Conservation (phyloP, 2,797 vertebrate genomes). For the Gymnocypris eckloni region DNA sequence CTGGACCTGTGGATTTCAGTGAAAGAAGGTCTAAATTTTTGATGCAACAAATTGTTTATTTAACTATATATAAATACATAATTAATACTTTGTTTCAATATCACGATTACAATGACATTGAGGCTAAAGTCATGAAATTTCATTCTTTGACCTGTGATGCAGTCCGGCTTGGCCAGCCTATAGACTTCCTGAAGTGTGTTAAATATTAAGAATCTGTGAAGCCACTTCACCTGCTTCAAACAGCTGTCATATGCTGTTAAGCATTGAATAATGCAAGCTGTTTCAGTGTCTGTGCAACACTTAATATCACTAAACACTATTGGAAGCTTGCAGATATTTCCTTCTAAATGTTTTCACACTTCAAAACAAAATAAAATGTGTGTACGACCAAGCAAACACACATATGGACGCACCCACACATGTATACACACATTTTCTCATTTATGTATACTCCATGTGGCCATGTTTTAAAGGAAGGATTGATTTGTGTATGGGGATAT, state of each 20-base stretch:
- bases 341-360: neutral
- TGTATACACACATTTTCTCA: conserved; percentile 15
- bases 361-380: neutral
- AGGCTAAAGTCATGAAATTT: conserved; percentile 2
- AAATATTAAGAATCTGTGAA: conserved; percentile 75
- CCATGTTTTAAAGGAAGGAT: neutral
- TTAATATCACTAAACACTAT: conserved; percentile 72
- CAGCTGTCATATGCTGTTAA: conserved; percentile 76
- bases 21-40: conserved; percentile 26
- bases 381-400: conserved; percentile 61
- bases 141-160: too few species aligned
- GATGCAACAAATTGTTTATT: conserved; percentile 37
- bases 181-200: conserved; percentile 63
- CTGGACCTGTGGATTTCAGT: neutral
- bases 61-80: conserved; percentile 23
- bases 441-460: conserved; percentile 2
- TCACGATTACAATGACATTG: conserved; percentile 20
- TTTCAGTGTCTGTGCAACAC: conserved; percentile 73
- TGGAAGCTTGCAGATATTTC: conserved; percentile 61
- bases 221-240: conserved; percentile 71
- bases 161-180: neutral
- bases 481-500: neutral
- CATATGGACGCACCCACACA: conserved; percentile 44
- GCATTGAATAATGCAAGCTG: conserved; percentile 77
- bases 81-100: conserved; percentile 1